Evolutionary conservation across 1,140 invertebrate genomes (phyloP).

Genomic region (Penaeus chinensis): DNA sequence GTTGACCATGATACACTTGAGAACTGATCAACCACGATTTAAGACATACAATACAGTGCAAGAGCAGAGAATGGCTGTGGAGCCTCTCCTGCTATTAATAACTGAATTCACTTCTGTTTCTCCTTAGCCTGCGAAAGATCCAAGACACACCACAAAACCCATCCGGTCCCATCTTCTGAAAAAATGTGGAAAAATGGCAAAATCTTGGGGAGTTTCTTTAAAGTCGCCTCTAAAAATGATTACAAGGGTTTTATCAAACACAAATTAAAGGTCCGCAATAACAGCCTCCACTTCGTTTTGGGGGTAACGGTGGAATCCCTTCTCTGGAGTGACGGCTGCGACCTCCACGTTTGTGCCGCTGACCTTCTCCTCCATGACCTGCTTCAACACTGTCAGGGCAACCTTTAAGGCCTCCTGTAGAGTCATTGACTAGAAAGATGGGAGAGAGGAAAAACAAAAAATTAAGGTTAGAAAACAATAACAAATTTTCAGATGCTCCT

Average conservation of each 20-base stretch:
- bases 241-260: neutral
- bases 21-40: no score
- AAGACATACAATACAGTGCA: no score
- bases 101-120: no score
- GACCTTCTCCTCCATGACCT: constrained; percentile 99
- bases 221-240: constrained; percentile 4
- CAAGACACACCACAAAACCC: no score
- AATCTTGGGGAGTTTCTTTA: no score
- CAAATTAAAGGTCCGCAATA: constrained; percentile 56
- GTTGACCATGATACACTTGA: no score
- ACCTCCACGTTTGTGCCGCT: constrained; percentile 98
- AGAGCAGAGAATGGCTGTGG: no score
- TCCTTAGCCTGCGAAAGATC: no score
- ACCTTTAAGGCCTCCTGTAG: constrained; percentile 94
- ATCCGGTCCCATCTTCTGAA: no score
- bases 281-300: constrained; percentile 60
- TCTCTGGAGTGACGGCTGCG: constrained; percentile 88
- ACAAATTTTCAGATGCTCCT: neutral
- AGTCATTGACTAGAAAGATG: constrained; percentile 87
- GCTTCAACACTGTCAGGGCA: constrained; percentile 94
- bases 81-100: no score
- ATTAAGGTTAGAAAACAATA: neutral
- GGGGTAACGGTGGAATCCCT: constrained; percentile 77
- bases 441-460: constrained; percentile 4
- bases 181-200: no score